Evolutionary conservation across 1,140 invertebrate genomes (phyloP).

Genomic region (Leptinotarsa defecta): DNA sequence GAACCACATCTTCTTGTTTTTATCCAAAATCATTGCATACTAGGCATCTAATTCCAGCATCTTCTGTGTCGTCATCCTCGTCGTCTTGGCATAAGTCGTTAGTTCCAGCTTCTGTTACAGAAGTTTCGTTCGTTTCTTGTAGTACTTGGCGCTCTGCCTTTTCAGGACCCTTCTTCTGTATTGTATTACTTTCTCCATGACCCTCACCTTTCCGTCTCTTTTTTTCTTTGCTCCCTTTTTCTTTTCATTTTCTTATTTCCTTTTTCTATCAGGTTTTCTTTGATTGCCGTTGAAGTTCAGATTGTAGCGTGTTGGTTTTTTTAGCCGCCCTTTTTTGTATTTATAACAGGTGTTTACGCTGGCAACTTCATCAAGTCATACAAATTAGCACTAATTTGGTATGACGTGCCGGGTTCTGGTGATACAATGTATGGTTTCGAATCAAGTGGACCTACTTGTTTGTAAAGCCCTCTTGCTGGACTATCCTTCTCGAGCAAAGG

Average conservation of each 20-base stretch:
- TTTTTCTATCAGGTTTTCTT: neutral
- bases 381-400: too few species aligned
- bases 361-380: too few species aligned
- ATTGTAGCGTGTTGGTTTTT: too few species aligned
- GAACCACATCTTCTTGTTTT: slow-evolving; percentile 42
- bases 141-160: neutral
- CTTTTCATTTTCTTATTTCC: neutral
- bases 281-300: too few species aligned
- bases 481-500: slow-evolving; percentile 31
- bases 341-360: too few species aligned
- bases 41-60: slow-evolving; percentile 36
- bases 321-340: too few species aligned
- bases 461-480: neutral
- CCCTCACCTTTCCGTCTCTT: neutral
- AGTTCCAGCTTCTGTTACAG: neutral
- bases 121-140: too few species aligned
- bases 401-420: too few species aligned
- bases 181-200: neutral
- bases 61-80: too few species aligned
- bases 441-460: too few species aligned
- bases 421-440: too few species aligned
- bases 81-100: slow-evolving; percentile 14
- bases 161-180: neutral
- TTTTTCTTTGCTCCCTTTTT: neutral
- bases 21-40: slow-evolving; percentile 34